A percentile compares a stretch with the other conserved stretches of the same genome.
Conservation (phyloP, 2,797 vertebrate species). For the Paratrypauchen microcephalus region DNA sequence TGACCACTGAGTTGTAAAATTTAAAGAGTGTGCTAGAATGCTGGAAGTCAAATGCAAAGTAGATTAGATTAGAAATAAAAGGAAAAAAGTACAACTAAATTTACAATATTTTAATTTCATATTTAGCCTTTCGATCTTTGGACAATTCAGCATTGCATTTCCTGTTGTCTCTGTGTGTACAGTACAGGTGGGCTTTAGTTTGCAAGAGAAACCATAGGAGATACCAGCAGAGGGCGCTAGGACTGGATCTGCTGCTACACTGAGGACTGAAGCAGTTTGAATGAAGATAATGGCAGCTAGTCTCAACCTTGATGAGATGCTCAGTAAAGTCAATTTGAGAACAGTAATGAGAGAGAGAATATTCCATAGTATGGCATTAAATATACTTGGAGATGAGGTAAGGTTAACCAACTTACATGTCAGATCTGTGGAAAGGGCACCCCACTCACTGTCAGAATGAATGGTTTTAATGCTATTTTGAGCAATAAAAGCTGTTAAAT, state of each 20-base stretch:
- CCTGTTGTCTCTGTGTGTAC: neutral
- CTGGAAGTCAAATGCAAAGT: conserved; percentile 3
- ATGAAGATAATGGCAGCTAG: neutral
- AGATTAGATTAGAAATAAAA: too few relatives aligned
- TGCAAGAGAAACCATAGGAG: neutral
- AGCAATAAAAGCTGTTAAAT: neutral
- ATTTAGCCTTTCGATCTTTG: neutral
- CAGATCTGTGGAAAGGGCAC: neutral
- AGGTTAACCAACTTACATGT: too few relatives aligned
- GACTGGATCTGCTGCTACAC: neutral
- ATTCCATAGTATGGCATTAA: neutral
- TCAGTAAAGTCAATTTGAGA: neutral
- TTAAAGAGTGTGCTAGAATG: neutral
- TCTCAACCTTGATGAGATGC: too few relatives aligned
- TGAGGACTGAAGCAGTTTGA: neutral
- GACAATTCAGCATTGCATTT: neutral
- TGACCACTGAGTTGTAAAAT: conserved; percentile 1
- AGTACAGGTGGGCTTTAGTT: neutral
- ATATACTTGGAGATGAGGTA: too few relatives aligned
- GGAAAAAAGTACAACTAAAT: neutral
- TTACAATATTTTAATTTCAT: neutral
- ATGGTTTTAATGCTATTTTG: neutral
- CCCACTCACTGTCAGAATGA: neutral
- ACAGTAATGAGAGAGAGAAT: neutral
- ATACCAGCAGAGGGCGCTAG: neutral